Evolutionary conservation across 2,113 vertebrate species (phyloP).

Genomic region (Paracanthobrama guichenoti): DNA sequence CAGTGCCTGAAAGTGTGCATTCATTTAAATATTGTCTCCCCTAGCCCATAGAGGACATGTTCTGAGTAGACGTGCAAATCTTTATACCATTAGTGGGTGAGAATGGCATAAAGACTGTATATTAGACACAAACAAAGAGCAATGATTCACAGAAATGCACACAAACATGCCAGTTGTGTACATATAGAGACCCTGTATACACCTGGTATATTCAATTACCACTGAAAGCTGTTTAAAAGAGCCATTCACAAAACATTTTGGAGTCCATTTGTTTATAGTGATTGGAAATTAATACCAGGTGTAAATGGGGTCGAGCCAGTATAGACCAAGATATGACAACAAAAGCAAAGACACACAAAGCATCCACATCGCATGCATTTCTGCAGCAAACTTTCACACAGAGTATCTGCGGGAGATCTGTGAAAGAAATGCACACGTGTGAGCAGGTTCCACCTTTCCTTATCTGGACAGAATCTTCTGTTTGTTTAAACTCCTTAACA

Average conservation of each 20-base stretch:
- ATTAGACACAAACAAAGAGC: background rate
- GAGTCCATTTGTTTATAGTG: background rate
- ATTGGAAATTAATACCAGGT: conserved; percentile 6
- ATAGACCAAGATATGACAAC: background rate
- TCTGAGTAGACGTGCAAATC: conserved; percentile 31
- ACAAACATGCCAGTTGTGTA: conserved; percentile 41
- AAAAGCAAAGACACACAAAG: conserved; percentile 31
- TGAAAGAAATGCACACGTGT: conserved; percentile 59
- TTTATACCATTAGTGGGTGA: conserved; percentile 28
- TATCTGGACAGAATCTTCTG: conserved; percentile 9
- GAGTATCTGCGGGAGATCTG: background rate
- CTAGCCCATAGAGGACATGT: background rate
- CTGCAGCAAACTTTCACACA: conserved; percentile 46
- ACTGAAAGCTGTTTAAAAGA: background rate
- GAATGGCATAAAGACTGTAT: conserved; percentile 11
- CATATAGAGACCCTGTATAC: background rate
- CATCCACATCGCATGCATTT: conserved; percentile 62
- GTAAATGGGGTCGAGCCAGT: background rate
- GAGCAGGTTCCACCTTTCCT: conserved; percentile 67
- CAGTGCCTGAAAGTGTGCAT: conserved; percentile 35
- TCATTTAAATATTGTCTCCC: background rate
- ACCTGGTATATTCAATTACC: conserved; percentile 2
- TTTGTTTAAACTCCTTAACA: background rate
- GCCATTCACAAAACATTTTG: background rate
- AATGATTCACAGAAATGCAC: conserved; percentile 35